These are phyloP conservation scores for Iphiclides podalirius DNA, from an alignment of 2,888 invertebrate species.

Conservation along the genomic window DNA sequence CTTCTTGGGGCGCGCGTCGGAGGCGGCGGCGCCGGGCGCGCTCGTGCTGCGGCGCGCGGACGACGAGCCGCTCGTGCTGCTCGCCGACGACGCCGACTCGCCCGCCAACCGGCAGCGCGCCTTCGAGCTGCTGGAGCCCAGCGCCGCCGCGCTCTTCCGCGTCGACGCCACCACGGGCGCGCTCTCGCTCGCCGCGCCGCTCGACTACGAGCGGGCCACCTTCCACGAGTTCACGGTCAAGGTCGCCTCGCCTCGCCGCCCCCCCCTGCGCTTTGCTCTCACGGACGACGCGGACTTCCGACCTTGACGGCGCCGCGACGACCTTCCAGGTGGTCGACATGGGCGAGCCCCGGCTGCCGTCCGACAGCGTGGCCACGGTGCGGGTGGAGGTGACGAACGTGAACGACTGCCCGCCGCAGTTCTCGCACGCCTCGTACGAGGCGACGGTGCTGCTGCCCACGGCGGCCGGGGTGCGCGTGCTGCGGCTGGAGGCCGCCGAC, in stretches of 20 bases:
- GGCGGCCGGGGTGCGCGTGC: constrained; percentile 87
- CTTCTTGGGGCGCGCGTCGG: constrained; percentile 87
- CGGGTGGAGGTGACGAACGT: constrained; percentile 88
- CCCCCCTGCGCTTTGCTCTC: not conserved
- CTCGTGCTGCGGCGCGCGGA: constrained; percentile 84
- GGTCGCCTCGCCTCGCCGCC: constrained; percentile 45
- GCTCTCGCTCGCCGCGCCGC: constrained; percentile 85
- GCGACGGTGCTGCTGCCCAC: constrained; percentile 90
- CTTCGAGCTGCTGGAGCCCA: constrained; percentile 91
- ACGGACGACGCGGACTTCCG: constrained; percentile 1
- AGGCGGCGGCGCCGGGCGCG: constrained; percentile 86
- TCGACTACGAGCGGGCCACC: constrained; percentile 89
- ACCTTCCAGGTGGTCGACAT: constrained; percentile 88
- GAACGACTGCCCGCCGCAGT: constrained; percentile 94
- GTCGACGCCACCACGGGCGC: constrained; percentile 94
- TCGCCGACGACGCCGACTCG: constrained; percentile 91
- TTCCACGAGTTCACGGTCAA: constrained; percentile 90
- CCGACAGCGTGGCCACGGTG: constrained; percentile 89
- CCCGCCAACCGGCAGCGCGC: constrained; percentile 91
- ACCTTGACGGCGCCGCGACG: too few species aligned
- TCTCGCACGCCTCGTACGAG: constrained; percentile 85
- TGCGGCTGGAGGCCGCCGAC: constrained; percentile 86
- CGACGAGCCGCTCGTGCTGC: constrained; percentile 92
- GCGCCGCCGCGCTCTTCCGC: constrained; percentile 88
- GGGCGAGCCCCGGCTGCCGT: constrained; percentile 90